A percentile compares a stretch with the other conserved stretches of the same genome.
Evolutionary conservation across 1,140 invertebrate species (phyloP).

Genomic region (Helicoverpa armigera): DNA sequence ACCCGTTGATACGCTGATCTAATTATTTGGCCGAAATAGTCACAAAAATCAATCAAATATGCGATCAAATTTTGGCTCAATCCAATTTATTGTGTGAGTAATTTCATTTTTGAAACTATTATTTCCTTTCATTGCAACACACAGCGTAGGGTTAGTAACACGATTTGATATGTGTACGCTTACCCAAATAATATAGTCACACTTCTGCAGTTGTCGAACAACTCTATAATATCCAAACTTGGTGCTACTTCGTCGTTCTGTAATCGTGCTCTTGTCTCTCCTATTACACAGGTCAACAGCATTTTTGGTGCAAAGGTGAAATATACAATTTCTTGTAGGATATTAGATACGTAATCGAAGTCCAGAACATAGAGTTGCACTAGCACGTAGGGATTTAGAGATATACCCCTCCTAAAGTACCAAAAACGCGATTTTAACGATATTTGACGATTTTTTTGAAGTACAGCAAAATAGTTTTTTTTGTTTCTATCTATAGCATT

Average conservation of each 20-base stretch:
- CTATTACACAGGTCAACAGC: no score
- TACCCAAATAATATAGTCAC: constrained; percentile 44
- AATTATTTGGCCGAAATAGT: not conserved
- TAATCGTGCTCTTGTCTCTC: constrained; percentile 71
- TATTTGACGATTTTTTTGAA: no score
- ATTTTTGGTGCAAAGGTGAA: no score
- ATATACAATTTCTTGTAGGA: no score
- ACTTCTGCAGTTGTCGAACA: constrained; percentile 2
- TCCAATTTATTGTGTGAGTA: not conserved
- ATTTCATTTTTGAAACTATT: not conserved
- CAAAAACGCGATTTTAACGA: no score
- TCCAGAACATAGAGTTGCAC: no score
- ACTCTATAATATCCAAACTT: constrained; percentile 58
- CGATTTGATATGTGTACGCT: not conserved
- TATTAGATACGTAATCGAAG: no score
- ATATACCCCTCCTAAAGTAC: no score
- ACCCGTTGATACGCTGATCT: not conserved
- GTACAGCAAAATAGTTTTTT: no score
- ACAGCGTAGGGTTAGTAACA: not conserved
- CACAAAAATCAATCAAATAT: not conserved
- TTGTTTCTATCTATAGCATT: no score
- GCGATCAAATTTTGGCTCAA: not conserved
- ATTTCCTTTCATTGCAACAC: no score
- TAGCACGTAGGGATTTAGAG: no score
- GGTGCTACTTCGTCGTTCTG: constrained; percentile 64